Base-by-base conservation (phyloP, 2,888 invertebrate genomes). In the Aphidoletes aphidimyza region DNA sequence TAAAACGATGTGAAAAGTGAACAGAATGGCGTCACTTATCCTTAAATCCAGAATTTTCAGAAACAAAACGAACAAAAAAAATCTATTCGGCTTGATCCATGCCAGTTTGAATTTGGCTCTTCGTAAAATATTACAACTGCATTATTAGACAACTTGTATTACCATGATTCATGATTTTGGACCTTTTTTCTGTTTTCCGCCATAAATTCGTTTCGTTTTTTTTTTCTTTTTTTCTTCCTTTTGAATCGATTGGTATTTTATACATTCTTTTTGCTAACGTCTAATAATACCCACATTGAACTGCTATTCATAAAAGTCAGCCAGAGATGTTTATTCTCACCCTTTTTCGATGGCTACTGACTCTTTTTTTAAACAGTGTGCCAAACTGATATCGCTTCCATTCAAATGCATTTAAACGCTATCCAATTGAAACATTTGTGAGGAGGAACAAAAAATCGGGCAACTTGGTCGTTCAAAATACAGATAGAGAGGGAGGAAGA, bases 381-480 rank as follows among this genome's bases (percentile, higher is more conserved):
- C 69, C 69, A 69, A 54, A 69, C 69, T 69, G 17, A 14, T 69
- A 69, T 69, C 69, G 69, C n/a, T 69, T 69, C 69, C 69, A 69
- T 69, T 69, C 69, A 69, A 69, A 69, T 69, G 69, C 69, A 30
- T 69, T 69, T 69, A 34, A 69, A 69, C 69, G 54, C 22, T 69
- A 34, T 69, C 17, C 69, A 69, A 69, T 34, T 34, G 54, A 54
- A 22, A 54, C 14, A 9, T 54, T 54, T 54, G 22, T 22, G 17
- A 11, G 47, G 17, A 19, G 3, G 47, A 11, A 19, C n/a, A n/a
- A n/a, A n/a, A n/a, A n/a, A n/a, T n/a, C n/a, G n/a, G n/a, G n/a
- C n/a, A n/a, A n/a, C n/a, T n/a, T n/a, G n/a, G n/a, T n/a, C n/a
- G n/a, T n/a, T n/a, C n/a, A n/a, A n/a, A n/a, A n/a, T n/a, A 11